These are phyloP conservation scores for Danio albolineatus DNA, from an alignment of 2,797 vertebrate genomes.

Conservation along the genomic window DNA sequence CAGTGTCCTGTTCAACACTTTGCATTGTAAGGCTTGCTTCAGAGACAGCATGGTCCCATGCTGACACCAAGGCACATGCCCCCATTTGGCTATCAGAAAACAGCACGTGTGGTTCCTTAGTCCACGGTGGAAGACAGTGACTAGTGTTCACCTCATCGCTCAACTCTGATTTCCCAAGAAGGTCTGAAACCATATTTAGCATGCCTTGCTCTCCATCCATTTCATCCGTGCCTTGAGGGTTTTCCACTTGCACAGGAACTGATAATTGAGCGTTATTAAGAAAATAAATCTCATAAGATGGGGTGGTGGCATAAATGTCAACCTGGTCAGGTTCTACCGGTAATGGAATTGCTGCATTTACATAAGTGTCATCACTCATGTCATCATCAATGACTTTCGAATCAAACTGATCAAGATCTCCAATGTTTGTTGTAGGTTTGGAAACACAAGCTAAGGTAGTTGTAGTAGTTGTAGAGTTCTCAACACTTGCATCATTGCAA, in stretches of 20 bases:
- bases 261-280: not conserved
- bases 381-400: not conserved
- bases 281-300: constrained; percentile 77
- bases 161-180: constrained; percentile 67
- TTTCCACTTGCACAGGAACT: constrained; percentile 2
- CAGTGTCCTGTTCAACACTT: constrained; percentile 7
- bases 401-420: not conserved
- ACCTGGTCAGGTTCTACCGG: constrained; percentile 75
- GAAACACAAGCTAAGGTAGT: constrained; percentile 29
- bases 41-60: constrained; percentile 60
- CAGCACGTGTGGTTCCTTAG: constrained; percentile 19
- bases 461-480: not conserved
- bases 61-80: constrained; percentile 61
- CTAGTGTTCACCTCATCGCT: constrained; percentile 49
- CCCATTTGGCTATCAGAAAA: constrained; percentile 56
- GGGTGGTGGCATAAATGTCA: constrained; percentile 73
- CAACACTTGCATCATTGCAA: not conserved
- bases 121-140: constrained; percentile 52
- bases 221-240: constrained; percentile 54
- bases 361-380: not conserved
- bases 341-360: constrained; percentile 33
- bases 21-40: constrained; percentile 15
- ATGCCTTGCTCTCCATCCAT: constrained; percentile 70
- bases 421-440: constrained; percentile 16
- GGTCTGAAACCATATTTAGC: constrained; percentile 75